Base-by-base conservation (phyloP, 2,113 vertebrate species). In the Harpagus bidentatus region DNA sequence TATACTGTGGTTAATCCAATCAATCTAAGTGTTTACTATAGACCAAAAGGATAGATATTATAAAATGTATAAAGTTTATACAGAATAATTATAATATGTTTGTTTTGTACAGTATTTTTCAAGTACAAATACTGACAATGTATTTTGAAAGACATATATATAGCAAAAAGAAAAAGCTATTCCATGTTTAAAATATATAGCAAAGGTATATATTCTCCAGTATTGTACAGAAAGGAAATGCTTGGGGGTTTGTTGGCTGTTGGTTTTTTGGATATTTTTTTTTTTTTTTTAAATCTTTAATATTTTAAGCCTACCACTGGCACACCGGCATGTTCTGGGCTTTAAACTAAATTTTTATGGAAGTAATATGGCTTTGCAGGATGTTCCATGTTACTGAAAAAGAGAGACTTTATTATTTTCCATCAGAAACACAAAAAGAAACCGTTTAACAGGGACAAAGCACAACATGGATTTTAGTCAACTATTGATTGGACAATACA, bases 71-170 rank as follows among this genome's bases (percentile, higher is more conserved):
- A 99, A 99, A 99, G 98, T 99, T 99, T 99, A 98, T 98, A 99
- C 98, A 98, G 98, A 99, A 98, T 97, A 98, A 98, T 98, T 98
- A 98, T 98, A 98, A 97, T 98, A 98, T 97, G 98, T 98, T 97
- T 13, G 98, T 98, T 99, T 99, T 99, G 98, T 99, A 99, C 98
- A 99, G 98, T 99, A 98, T 99, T 98, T 99, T 99, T 99, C 98
- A 99, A 99, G 99, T 98, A 99, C 98, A 98, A 98, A 99, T 98
- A 98, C 98, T 98, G 98, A 99, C 97, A 97, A 97, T 98, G 98
- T 99, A 98, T 99, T 98, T 99, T 99, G 97, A 97, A 98, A 98
- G 97, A 98, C 98, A 98, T 98, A 98, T 98, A 97, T 98, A 98
- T 98, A 98, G 85, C 96, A 97, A 98, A 98, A 96, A 98, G 93